Evolutionary conservation across 2,797 vertebrate genomes (phyloP).

Genomic region (Heliangelus exortis): DNA sequence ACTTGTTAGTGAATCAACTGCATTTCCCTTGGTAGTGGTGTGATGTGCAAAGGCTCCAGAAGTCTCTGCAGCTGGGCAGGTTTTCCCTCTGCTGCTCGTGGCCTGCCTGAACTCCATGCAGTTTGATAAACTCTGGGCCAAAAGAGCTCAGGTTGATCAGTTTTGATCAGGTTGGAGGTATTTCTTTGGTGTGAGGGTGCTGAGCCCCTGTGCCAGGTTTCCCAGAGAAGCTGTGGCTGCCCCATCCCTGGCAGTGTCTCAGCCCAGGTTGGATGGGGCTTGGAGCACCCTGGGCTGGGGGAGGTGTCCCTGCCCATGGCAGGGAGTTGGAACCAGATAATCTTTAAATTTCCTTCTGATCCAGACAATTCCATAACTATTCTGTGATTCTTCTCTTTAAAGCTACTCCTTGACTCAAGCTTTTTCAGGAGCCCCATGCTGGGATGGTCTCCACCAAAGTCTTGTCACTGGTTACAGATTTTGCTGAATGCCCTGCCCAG

Average conservation of each 20-base stretch:
- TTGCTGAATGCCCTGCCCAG: neutral
- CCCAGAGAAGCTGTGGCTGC: too few species aligned
- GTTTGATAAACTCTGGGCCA: neutral
- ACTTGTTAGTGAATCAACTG: constrained; percentile 33
- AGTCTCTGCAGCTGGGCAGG: neutral
- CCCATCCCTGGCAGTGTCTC: too few species aligned
- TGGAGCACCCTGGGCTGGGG: too few species aligned
- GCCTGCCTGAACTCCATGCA: neutral
- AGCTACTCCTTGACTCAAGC: neutral
- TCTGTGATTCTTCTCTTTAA: neutral
- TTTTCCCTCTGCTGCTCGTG: neutral
- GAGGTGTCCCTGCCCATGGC: too few species aligned
- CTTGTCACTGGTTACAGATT: accelerated
- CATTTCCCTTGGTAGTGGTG: neutral
- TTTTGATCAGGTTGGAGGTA: accelerated
- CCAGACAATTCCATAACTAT: too few species aligned
- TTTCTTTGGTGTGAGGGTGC: too few species aligned
- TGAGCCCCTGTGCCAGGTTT: too few species aligned
- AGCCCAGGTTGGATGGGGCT: too few species aligned
- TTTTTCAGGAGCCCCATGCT: accelerated
- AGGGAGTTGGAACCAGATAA: too few species aligned
- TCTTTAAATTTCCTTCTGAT: too few species aligned
- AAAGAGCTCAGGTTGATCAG: too few species aligned
- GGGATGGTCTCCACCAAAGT: neutral
- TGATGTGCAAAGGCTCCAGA: neutral